Percentiles rank a stretch among this genome's conserved stretches.
Evolutionary conservation across 1,140 invertebrate genomes (phyloP).

Genomic region (Steinernema feltiae): DNA sequence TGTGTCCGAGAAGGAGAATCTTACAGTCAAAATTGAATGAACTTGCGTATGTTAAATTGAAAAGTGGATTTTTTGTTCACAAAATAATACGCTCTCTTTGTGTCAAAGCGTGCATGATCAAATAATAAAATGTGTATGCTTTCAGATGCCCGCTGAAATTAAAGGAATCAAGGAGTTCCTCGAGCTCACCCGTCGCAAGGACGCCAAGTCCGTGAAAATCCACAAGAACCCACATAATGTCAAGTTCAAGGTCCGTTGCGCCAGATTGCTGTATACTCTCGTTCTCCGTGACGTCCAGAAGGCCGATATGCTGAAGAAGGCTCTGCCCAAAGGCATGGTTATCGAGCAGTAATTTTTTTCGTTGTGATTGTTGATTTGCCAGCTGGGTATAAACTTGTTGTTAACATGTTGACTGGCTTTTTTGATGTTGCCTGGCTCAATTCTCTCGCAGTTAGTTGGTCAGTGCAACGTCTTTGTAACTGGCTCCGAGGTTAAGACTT

Average conservation of each 20-base stretch:
- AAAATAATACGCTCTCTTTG: no score
- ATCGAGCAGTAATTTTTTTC: background rate
- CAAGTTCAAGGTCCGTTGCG: constrained; percentile 47
- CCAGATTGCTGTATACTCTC: background rate
- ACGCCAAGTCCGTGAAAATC: constrained; percentile 41
- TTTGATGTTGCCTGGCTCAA: no score
- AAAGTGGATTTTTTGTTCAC: no score
- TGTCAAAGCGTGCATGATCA: no score
- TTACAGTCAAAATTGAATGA: no score
- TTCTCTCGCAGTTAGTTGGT: no score
- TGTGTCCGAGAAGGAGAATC: no score
- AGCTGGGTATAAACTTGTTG: background rate
- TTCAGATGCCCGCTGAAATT: constrained; percentile 4
- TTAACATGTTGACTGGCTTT: no score
- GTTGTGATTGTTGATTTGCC: background rate
- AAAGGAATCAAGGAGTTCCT: constrained; percentile 17
- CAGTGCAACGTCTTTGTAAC: no score
- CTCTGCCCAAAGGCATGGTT: background rate
- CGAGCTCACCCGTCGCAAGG: background rate
- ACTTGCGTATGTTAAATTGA: no score
- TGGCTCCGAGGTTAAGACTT: no score
- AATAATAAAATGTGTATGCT: no score
- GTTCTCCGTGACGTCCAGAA: background rate
- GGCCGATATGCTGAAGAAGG: background rate
- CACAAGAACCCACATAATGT: constrained; percentile 50